These are phyloP conservation scores for Melanargia galathea DNA, from an alignment of 2,888 invertebrate species.

Conservation along the genomic window DNA sequence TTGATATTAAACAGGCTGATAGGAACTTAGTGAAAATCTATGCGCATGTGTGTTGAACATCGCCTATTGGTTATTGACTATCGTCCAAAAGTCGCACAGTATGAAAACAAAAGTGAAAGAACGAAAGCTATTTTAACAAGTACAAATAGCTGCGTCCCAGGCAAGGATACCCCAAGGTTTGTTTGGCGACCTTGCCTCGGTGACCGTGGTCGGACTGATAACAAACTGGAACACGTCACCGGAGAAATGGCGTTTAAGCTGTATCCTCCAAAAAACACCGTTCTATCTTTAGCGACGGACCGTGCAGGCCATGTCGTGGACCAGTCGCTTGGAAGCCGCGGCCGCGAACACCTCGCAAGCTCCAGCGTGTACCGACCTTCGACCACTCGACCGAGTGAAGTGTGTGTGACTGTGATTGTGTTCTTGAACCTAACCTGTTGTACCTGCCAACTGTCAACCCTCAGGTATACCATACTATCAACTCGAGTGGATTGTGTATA, in stretches of 20 bases:
- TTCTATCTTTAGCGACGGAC: constrained; percentile 69
- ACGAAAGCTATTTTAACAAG: not conserved
- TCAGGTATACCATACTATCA: constrained; percentile 41
- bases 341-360: constrained; percentile 74
- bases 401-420: constrained; percentile 79
- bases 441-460: constrained; percentile 33
- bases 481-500: constrained; percentile 25
- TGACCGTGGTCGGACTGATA: constrained; percentile 53
- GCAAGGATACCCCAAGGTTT: constrained; percentile 57
- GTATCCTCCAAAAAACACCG: constrained; percentile 57
- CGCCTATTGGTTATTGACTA: no score
- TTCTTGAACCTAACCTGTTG: constrained; percentile 51
- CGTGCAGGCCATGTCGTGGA: constrained; percentile 52
- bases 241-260: constrained; percentile 62
- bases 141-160: constrained; percentile 15
- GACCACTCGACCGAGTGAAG: constrained; percentile 78
- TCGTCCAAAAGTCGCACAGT: no score
- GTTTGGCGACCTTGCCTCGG: constrained; percentile 67
- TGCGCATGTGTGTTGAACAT: no score
- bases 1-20: no score
- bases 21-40: no score
- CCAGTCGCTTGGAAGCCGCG: constrained; percentile 80
- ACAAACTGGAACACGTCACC: constrained; percentile 50
- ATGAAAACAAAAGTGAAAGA: not conserved
- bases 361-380: constrained; percentile 73